phyloP scores from a whole-genome alignment of 35 echinoderm and acorn worm species.

The Lytechinus pictus region DNA sequence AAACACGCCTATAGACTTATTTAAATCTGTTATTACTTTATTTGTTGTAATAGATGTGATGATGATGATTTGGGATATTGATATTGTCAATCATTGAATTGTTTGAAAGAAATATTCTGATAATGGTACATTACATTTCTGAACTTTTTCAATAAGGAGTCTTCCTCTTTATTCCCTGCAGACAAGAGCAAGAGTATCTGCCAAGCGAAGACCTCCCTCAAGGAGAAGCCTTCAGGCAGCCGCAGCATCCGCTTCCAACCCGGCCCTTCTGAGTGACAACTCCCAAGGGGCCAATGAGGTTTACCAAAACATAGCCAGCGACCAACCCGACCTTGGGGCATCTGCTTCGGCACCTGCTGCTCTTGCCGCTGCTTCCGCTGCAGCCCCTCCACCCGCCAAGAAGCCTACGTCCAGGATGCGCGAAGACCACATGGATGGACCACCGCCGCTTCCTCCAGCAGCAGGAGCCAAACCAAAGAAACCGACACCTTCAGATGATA shows the following conservation, averaged over 20 bases:
- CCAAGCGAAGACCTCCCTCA: slow-evolving; percentile 73
- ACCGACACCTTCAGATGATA: slow-evolving; percentile 49
- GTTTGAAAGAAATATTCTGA: no score
- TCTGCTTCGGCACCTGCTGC: slow-evolving; percentile 4
- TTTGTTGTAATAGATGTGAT: no score
- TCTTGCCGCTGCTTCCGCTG: not conserved
- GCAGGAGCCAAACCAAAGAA: slow-evolving; percentile 50
- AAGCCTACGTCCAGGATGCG: not conserved
- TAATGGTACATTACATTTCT: no score
- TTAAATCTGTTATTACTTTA: no score
- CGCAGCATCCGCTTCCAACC: slow-evolving; percentile 53
- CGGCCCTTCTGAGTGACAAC: slow-evolving; percentile 32
- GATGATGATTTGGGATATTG: no score
- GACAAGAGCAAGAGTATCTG: slow-evolving; percentile 64
- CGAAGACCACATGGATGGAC: not conserved
- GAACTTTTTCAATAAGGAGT: not conserved
- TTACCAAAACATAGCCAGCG: not conserved
- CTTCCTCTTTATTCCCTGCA: not conserved
- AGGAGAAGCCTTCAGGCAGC: slow-evolving; percentile 44
- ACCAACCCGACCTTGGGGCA: not conserved
- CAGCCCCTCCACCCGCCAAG: not conserved
- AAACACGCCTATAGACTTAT: no score
- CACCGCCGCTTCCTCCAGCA: not conserved
- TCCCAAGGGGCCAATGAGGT: not conserved
- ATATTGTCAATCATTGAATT: no score